These are phyloP conservation scores for Cotesia glomerata DNA, from an alignment of 1,140 invertebrate species.

Conservation along the genomic window DNA sequence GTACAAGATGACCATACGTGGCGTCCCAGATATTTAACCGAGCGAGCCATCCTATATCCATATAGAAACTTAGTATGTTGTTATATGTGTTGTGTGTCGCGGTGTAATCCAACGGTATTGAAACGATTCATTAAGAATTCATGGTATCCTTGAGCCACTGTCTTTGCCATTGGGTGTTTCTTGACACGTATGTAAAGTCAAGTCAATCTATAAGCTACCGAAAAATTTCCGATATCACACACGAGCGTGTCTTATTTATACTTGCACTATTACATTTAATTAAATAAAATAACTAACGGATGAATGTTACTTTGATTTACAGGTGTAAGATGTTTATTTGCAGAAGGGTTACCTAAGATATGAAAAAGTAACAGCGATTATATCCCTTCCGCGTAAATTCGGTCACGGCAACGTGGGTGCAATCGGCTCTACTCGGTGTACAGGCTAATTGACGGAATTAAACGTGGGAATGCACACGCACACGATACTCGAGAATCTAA, in stretches of 20 bases:
- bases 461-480: slow-evolving; percentile 26
- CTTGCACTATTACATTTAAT: too few species aligned
- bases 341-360: not conserved
- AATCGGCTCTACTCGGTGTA: not conserved
- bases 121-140: slow-evolving; percentile 49
- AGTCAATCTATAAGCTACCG: not conserved
- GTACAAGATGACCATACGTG: slow-evolving; percentile 43
- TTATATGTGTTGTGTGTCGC: not conserved
- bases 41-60: slow-evolving; percentile 1
- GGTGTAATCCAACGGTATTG: slow-evolving; percentile 45
- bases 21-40: slow-evolving; percentile 44
- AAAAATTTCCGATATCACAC: too few species aligned
- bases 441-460: slow-evolving; percentile 31
- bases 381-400: slow-evolving; percentile 22
- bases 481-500: too few species aligned
- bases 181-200: slow-evolving; percentile 8
- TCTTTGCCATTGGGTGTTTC: slow-evolving; percentile 4
- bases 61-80: slow-evolving; percentile 8
- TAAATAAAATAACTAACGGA: too few species aligned
- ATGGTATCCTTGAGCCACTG: slow-evolving; percentile 40
- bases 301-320: too few species aligned
- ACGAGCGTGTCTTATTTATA: too few species aligned
- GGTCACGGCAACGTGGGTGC: slow-evolving; percentile 35
- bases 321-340: not conserved
- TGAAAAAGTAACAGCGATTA: not conserved